Evolutionary conservation across 2,797 vertebrate species (phyloP).

Genomic region (Anableps anableps): DNA sequence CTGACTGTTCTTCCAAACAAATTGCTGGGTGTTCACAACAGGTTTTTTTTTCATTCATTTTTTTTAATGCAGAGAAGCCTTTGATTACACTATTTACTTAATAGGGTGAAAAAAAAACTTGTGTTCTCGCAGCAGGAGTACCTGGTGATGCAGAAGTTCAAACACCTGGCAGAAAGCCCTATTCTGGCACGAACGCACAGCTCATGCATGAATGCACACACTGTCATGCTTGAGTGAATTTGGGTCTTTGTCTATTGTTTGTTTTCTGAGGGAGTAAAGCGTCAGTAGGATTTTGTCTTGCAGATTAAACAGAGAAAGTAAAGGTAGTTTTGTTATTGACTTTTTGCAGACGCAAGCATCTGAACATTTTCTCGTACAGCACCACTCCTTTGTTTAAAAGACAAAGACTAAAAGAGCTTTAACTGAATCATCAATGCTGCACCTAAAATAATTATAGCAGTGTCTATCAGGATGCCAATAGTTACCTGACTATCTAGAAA

Average conservation of each 20-base stretch:
- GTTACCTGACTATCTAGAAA: background rate
- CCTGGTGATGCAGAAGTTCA: slow-evolving; percentile 80
- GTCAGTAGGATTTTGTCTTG: slow-evolving; percentile 25
- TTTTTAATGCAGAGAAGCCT: slow-evolving; percentile 70
- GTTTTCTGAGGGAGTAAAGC: slow-evolving; percentile 22
- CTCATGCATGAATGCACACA: slow-evolving; percentile 44
- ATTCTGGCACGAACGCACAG: slow-evolving; percentile 58
- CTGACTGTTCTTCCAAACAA: slow-evolving; percentile 81
- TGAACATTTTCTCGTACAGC: slow-evolving; percentile 11
- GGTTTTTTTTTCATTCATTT: slow-evolving; percentile 46
- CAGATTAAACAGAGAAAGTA: slow-evolving; percentile 49
- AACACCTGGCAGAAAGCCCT: slow-evolving; percentile 75
- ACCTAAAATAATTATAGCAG: background rate
- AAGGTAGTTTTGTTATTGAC: slow-evolving; percentile 40
- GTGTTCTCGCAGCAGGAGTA: slow-evolving; percentile 78
- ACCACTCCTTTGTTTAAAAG: slow-evolving; percentile 46
- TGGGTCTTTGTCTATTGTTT: slow-evolving; percentile 42
- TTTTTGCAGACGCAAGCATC: slow-evolving; percentile 31
- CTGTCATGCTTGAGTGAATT: slow-evolving; percentile 29
- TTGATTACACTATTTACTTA: slow-evolving; percentile 85
- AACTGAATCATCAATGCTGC: background rate
- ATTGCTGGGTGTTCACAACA: slow-evolving; percentile 81
- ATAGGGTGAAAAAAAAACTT: slow-evolving; percentile 81
- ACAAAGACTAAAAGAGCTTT: slow-evolving; percentile 6
- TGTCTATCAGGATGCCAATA: background rate